Base-by-base conservation (phyloP, 2,113 vertebrate species). In the Scomber colias region DNA sequence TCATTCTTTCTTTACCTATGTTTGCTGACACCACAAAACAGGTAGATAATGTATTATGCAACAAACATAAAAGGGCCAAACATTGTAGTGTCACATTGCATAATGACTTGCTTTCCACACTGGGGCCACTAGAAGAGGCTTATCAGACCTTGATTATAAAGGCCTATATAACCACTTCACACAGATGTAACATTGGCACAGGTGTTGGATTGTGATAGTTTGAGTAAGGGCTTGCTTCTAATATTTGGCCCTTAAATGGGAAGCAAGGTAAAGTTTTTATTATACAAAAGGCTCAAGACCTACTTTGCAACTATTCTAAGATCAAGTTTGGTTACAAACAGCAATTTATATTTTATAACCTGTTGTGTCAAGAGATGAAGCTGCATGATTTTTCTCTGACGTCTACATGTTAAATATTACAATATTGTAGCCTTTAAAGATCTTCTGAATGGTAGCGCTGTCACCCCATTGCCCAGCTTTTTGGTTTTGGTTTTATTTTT, bases 361-460 rank as follows among this genome's bases (percentile, higher is more conserved):
- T 60, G 67, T 77, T 63, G 71, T 81, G 85, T 91, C 65, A 81
- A 82, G 61, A 83, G 81, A 85, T 80, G 14, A 87, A 81, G 89
- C 87, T 88, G 90, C 91, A 93, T 93, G 91, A 81, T 79, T 82
- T 87, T 75, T 89, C 77, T 85, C 80, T 84, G 71, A 78, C 85
- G 66, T 82, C 68, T 85, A 79, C 78, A 44, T 84, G 82, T 83
- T 86, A 35, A 79, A 79, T 84, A 85, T 84, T 80, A 74, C 61
- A 72, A 71, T 89, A 81, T 69, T 78, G 83, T 90, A 85, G 84
- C 84, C 59, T 84, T 59, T 84, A 59, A 85, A 66, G 50, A 65
- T 80, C 51, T 71, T 72, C 77, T 72, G 61, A 84, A 60, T 56
- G 31, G 89, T 88, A 86, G 83, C 85, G 61, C 30, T 61, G 68